Evolutionary conservation across 2,797 vertebrate genomes (phyloP).

Genomic region (Malacoraja senta): DNA sequence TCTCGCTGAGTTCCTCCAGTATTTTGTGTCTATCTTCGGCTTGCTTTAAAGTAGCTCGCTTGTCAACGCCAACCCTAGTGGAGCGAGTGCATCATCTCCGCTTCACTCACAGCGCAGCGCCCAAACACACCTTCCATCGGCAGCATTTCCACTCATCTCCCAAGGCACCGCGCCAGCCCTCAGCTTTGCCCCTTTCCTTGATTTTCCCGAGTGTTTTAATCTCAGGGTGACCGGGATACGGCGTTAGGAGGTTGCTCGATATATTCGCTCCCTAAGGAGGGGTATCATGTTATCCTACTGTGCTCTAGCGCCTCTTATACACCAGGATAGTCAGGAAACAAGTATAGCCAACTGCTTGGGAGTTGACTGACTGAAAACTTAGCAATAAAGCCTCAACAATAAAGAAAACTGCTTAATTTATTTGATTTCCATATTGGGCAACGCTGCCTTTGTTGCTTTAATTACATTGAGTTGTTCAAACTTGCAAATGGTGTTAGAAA

Average conservation of each 20-base stretch:
- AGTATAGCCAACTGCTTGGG: not conserved
- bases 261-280: not conserved
- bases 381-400: too few relatives aligned
- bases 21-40: too few relatives aligned
- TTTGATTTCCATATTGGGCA: not conserved
- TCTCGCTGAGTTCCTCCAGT: too few relatives aligned
- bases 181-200: not conserved
- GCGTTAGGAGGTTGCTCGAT: not conserved
- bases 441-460: not conserved
- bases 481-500: slow-evolving; percentile 52
- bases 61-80: not conserved
- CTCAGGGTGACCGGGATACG: not conserved
- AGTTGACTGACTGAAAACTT: not conserved
- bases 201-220: not conserved
- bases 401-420: not conserved
- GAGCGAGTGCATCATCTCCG: not conserved
- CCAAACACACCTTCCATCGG: not conserved
- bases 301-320: too few relatives aligned
- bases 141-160: not conserved
- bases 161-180: not conserved
- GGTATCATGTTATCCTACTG: not conserved
- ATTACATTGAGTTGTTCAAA: slow-evolving; percentile 55
- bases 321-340: not conserved
- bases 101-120: not conserved
- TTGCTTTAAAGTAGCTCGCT: not conserved